Conservation (phyloP, 2,113 vertebrate genomes). For the Lasiurus borealis region DNA sequence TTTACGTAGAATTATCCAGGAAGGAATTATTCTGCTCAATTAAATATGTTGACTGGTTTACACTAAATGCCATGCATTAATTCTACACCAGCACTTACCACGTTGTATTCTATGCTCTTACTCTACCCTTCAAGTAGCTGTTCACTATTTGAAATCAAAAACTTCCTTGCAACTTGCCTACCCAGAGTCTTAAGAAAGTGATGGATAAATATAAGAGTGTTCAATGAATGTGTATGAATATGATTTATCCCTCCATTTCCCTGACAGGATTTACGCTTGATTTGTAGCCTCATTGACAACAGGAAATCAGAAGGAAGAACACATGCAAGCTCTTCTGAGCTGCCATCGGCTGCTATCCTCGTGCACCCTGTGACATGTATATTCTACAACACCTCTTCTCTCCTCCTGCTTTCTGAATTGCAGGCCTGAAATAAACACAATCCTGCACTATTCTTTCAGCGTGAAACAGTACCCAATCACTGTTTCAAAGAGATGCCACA, state of each 20-base stretch:
- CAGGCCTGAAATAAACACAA: neutral
- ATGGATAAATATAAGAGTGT: neutral
- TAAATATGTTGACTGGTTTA: neutral
- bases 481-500: neutral
- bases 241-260: neutral
- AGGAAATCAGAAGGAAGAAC: neutral
- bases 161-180: neutral
- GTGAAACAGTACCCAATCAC: neutral
- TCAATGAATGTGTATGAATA: neutral
- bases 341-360: neutral
- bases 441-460: neutral
- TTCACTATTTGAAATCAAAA: neutral
- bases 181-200: neutral
- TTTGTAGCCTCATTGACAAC: neutral
- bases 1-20: neutral
- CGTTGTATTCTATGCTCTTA: neutral
- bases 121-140: neutral
- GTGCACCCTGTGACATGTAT: neutral
- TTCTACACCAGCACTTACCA: neutral
- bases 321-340: neutral
- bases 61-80: neutral
- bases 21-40: neutral
- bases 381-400: neutral
- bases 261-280: neutral
- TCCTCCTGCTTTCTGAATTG: neutral